Base-by-base conservation (phyloP, 2,113 vertebrate genomes). In the Eptesicus fuscus region DNA sequence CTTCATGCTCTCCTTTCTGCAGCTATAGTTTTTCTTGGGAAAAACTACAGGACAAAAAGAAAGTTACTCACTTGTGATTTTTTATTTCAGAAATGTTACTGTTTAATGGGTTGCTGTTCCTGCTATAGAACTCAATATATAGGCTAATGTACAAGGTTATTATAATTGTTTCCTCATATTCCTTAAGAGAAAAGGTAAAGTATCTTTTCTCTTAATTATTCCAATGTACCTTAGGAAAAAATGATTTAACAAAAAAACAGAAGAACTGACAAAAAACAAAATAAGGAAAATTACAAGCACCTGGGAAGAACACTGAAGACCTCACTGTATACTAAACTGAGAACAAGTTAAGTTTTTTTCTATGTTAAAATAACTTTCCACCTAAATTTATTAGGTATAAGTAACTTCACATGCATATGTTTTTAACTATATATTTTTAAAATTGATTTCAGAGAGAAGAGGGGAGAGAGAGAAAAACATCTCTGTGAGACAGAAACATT, bases 321-420 rank as follows among this genome's bases (percentile, higher is more conserved):
- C 7, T 69, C 78, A 71, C 47, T 20, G 40, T n/a, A 78, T 74
- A 89, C 35, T 77, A 93, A 93, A 88, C 37, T 49, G 14, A 42
- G 77, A 94, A 76, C 25, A 89, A 76, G 28, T 37, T 28, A 76
- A 20, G 2, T 42, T 77, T 83, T 56, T 77, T 65, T 63, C 74
- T 69, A 84, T 83, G 28, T 91, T 70, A 86, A 96, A 77, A 23
- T 37, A 93, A 92, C 88, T 59, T 89, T 83, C 47, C 28, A 83
- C 30, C 25, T 63, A 76, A n/a, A 28, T 42, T 18, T 76, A 42
- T 18, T 49, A 73, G 63, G 11, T 10, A 73, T 11, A 85, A 92
- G 71, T 49, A 42, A 82, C 22, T 18, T 70, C 28, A 84, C 4
- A 82, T 4, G 47, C 7, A 37, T 30, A 67, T 53, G n/a, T 56